Percentiles rank a stretch among this genome's conserved stretches.
phyloP scores from a whole-genome alignment of 2,797 vertebrate species.

The Sphaeramia orbicularis region DNA sequence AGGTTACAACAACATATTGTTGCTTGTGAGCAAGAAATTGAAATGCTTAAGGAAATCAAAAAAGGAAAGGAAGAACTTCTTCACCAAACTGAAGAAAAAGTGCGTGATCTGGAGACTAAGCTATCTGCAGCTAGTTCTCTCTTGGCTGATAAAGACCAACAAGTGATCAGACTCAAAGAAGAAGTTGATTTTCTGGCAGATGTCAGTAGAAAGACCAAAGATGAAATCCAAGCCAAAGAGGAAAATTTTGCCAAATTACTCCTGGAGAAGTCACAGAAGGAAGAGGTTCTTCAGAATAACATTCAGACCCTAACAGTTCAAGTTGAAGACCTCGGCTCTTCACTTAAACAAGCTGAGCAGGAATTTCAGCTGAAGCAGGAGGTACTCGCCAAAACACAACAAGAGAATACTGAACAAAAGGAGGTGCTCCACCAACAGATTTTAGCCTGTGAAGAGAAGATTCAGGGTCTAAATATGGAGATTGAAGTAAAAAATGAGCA shows the following conservation, averaged over 20 bases:
- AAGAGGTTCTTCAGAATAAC: constrained; percentile 70
- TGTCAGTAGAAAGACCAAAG: constrained; percentile 43
- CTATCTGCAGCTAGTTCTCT: constrained; percentile 51
- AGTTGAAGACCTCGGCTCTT: constrained; percentile 42
- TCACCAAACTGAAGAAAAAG: constrained; percentile 63
- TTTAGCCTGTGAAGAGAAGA: constrained; percentile 59
- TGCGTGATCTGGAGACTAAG: constrained; percentile 64
- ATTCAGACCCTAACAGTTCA: constrained; percentile 71
- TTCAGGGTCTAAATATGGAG: constrained; percentile 58
- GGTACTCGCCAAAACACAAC: constrained; percentile 49
- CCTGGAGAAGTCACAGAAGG: constrained; percentile 55
- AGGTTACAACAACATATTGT: constrained; percentile 58
- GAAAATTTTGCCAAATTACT: constrained; percentile 55
- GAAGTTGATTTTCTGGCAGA: constrained; percentile 52
- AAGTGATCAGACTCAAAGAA: constrained; percentile 74
- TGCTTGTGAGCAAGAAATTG: constrained; percentile 64
- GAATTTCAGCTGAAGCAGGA: constrained; percentile 63
- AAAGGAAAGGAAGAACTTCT: constrained; percentile 58
- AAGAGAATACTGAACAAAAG: constrained; percentile 51
- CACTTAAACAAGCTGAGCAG: constrained; percentile 63
- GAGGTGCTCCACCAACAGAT: constrained; percentile 59
- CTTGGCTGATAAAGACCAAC: constrained; percentile 72
- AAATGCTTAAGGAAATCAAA: constrained; percentile 60
- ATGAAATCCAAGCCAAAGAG: constrained; percentile 68
- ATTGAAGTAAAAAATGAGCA: constrained; percentile 49